Percentiles rank a stretch among this genome's conserved stretches.
These are phyloP conservation scores for Nesoenas mayeri DNA, from an alignment of 2,113 vertebrate genomes.

Conservation along the genomic window DNA sequence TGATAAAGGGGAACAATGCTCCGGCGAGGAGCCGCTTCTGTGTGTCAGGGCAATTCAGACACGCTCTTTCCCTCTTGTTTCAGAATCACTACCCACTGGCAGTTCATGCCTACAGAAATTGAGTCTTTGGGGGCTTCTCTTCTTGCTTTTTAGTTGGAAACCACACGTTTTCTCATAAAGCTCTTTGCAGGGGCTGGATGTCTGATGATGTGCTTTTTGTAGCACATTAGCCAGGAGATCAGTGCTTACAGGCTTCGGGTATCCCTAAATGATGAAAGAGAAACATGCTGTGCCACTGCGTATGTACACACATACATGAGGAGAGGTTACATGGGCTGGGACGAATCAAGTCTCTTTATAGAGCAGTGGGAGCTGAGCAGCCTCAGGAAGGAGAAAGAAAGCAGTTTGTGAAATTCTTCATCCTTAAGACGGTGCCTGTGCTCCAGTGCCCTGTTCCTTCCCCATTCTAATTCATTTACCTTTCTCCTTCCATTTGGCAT, in stretches of 20 bases:
- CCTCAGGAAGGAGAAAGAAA: neutral
- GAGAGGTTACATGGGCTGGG: fast-evolving
- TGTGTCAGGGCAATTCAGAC: neutral
- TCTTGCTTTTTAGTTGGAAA: neutral
- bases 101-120: neutral
- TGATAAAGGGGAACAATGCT: neutral
- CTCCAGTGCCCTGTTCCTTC: neutral
- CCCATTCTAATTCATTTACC: neutral
- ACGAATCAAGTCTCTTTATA: too few relatives aligned
- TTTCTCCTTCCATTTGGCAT: neutral
- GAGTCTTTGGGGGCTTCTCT: neutral
- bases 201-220: neutral
- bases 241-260: neutral
- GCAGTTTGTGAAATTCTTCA: neutral
- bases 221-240: neutral
- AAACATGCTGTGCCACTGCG: fast-evolving
- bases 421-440: neutral
- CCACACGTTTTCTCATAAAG: neutral
- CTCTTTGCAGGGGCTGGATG: neutral
- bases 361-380: neutral
- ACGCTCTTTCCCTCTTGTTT: neutral
- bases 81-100: neutral
- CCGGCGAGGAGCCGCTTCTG: neutral
- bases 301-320: fast-evolving
- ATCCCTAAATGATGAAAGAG: neutral